A percentile compares a stretch with the other conserved stretches of the same genome.
Evolutionary conservation across 2,113 vertebrate genomes (phyloP).

Genomic region (Corydoras sp.): DNA sequence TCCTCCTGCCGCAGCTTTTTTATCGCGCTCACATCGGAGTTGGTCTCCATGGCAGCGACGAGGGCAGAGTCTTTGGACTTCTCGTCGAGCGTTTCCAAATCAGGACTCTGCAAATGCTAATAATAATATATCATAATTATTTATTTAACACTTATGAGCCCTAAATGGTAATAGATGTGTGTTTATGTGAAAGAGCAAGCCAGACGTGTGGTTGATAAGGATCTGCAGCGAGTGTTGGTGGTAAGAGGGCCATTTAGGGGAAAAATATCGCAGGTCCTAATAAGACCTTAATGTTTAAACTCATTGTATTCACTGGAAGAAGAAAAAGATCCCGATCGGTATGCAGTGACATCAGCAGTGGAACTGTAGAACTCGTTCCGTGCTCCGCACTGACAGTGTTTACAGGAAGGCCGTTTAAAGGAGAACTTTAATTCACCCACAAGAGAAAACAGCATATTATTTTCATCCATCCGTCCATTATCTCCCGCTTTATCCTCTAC

Average conservation of each 20-base stretch:
- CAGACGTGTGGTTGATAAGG: not conserved
- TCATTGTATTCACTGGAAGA: no score
- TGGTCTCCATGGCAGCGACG: conserved; percentile 67
- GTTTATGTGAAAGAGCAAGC: not conserved
- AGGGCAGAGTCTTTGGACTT: conserved; percentile 84
- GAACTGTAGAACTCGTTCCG: no score
- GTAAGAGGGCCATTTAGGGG: conserved; percentile 6
- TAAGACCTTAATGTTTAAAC: no score
- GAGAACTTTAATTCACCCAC: no score
- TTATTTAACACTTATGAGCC: not conserved
- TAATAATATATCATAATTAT: conserved; percentile 6
- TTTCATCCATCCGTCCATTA: no score
- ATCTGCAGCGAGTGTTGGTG: not conserved
- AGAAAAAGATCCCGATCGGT: no score
- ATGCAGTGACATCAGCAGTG: no score
- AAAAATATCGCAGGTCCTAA: no score
- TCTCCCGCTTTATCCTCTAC: no score
- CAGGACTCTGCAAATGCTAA: conserved; percentile 70
- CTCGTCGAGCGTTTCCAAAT: conserved; percentile 68
- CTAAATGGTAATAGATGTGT: not conserved
- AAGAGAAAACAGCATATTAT: no score
- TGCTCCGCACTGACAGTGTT: no score
- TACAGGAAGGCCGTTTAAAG: no score
- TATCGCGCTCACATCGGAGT: conserved; percentile 72
- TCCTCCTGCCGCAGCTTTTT: conserved; percentile 53